Evolutionary conservation across 2,797 vertebrate genomes (phyloP), one percentile per base, ranked within the genome.

Genomic region (Catostomus latipinnis): DNA sequence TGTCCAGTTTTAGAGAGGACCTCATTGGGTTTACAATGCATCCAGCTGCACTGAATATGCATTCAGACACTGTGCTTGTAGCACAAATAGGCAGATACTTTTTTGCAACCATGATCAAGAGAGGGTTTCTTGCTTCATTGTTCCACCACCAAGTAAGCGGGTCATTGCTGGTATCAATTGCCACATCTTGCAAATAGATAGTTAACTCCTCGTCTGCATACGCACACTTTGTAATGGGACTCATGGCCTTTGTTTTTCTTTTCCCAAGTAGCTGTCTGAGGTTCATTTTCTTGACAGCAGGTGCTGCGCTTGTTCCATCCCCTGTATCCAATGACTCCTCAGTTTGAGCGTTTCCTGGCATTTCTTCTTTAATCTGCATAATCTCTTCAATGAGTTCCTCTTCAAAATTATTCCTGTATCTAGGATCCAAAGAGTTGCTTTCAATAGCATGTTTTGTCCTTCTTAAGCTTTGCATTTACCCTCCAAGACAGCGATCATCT

Each of bases 341-440:
- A 62, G 22, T 62, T 62, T 62, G 2, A 62, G 22, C 6, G 22
- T 62, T 62, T 8, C 43, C 60, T 62, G 22, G 60, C 6, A 34
- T 22, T 22, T 1, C 18, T 34, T 61, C 14, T 11, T 12, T 62
- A 43, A 63, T 63, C 2, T 65, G 43, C 62, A 63, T 63, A 22
- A 60, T 22, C 22, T 22, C 16, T 22, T 60, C 2, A 0, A 18
- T 58, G 14, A 58, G 16, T 22, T 60, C 58, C 16, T 22, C 57
- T 2, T 34, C 34, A 5, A 60, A 60, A 22, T 22, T 60, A 60
- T 60, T 60, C 6, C 58, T 60, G 16, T 60, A 22, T 60, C 57
- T 60, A 60, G 57, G 57, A 60, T 60, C 16, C 57, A 60, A 22
- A 54, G 13, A 22, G 57, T 22, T 60, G 57, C 57, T 22, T 60